Base-by-base conservation (phyloP, 2,113 vertebrate genomes). In the Cynocephalus volans region DNA sequence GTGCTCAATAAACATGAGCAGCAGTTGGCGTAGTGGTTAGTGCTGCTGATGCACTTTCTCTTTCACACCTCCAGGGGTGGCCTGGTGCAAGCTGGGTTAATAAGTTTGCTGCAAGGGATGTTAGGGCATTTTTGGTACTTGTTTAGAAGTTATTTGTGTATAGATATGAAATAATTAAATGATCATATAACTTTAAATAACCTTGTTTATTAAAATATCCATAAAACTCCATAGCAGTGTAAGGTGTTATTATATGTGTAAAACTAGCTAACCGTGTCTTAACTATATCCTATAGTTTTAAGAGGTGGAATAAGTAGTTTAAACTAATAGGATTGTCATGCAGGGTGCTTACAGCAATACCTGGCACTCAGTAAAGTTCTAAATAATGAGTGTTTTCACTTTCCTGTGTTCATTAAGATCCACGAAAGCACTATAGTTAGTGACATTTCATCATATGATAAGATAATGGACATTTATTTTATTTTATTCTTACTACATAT, bases 161-260 rank as follows among this genome's bases (percentile, higher is more conserved):
- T 28, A 36, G n/a, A 33, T 83, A 82, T 50, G n/a, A 23, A 95
- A 67, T 90, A 73, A 81, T 73, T 80, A 60, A 92, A 17, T 84
- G 56, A 67, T 82, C 41, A 58, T 45, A 33, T n/a, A 56, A 73
- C 56, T 96, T 92, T 64, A 92, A 93, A 70, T 86, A 69, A 88
- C 6, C 6, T 36, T 41, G 41, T 41, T 41, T 41, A 41, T 41
- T 41, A 41, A 41, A 41, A 41, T 41, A 41, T 41, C 41, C 23
- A 13, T 81, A 88, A 70, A 94, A 26, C 48, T 21, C 26, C 85
- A 1, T 65, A 50, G 48, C 28, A 88, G 5, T 75, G 4, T 41
- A 15, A 94, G 41, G 12, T 81, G 23, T 90, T 93, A 89, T 8
- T 83, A 36, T 90, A 76, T 45, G 6, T 65, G 0, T 86, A 83